Percentiles rank a stretch among this genome's conserved stretches.
These are phyloP conservation scores for Strix aluco DNA, from an alignment of 2,113 vertebrate species.

Conservation along the genomic window DNA sequence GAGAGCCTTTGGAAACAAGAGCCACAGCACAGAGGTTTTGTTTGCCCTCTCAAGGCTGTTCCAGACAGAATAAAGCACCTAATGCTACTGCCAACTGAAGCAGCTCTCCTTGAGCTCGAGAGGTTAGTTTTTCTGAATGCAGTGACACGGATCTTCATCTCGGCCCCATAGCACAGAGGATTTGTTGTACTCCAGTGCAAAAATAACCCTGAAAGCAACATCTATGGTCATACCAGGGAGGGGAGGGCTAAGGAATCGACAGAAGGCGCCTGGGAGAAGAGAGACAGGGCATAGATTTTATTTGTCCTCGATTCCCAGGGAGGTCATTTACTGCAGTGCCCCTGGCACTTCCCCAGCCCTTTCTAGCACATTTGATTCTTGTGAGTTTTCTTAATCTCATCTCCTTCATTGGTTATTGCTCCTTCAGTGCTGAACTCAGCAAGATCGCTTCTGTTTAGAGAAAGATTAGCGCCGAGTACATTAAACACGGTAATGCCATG, in stretches of 20 bases:
- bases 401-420: constrained; percentile 70
- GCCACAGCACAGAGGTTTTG: constrained; percentile 16
- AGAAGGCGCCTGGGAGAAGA: neutral
- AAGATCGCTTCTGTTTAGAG: constrained; percentile 69
- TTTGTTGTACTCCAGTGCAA: constrained; percentile 24
- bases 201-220: constrained; percentile 48
- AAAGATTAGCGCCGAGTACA: constrained; percentile 66
- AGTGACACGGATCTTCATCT: neutral
- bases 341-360: constrained; percentile 64
- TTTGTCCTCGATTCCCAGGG: constrained; percentile 54
- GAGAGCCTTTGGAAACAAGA: neutral
- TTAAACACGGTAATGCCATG: constrained; percentile 57
- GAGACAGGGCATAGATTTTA: constrained; percentile 29
- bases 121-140: constrained; percentile 39
- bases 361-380: constrained; percentile 53
- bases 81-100: constrained; percentile 31
- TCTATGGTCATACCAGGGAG: neutral
- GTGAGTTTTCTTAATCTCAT: constrained; percentile 62
- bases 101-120: constrained; percentile 41
- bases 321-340: constrained; percentile 55
- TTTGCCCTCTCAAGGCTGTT: constrained; percentile 58
- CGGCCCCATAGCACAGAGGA: constrained; percentile 11
- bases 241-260: neutral
- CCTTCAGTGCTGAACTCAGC: constrained; percentile 69
- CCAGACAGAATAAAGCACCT: constrained; percentile 37